A percentile compares a stretch with the other conserved stretches of the same genome.
Conservation (phyloP, 2,888 invertebrate genomes). For the Hyalella azteca region DNA sequence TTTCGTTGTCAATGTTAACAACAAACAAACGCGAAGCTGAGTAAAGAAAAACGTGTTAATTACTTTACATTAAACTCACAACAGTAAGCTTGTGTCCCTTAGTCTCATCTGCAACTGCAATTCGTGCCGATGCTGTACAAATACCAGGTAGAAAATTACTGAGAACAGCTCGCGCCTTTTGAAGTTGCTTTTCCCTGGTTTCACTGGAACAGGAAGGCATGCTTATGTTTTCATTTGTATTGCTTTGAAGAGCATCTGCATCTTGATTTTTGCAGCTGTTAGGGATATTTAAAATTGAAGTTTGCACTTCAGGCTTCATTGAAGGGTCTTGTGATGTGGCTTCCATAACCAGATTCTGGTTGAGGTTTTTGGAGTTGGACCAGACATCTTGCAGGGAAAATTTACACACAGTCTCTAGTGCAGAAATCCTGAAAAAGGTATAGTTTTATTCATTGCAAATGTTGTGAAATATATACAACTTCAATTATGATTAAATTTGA, state of each 20-base stretch:
- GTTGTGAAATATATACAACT: neutral
- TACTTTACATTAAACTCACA: neutral
- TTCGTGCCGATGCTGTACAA: neutral
- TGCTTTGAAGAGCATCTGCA: neutral
- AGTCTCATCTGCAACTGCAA: conserved; percentile 12
- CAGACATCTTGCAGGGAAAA: neutral
- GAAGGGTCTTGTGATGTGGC: neutral
- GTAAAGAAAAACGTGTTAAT: neutral
- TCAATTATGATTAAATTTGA: neutral
- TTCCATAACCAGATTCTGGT: neutral
- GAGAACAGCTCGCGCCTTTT: neutral
- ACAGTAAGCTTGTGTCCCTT: neutral
- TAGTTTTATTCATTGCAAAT: neutral
- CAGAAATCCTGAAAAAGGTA: neutral
- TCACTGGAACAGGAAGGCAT: neutral
- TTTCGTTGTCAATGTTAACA: neutral
- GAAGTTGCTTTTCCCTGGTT: neutral
- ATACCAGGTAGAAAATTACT: neutral
- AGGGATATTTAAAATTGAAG: neutral
- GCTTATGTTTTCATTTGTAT: neutral
- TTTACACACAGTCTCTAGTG: neutral
- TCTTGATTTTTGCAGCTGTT: neutral
- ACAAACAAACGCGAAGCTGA: neutral
- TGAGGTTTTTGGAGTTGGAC: neutral
- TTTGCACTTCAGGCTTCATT: neutral